Conservation (phyloP, 1,140 invertebrate genomes). For the Drosophila fuyamai region DNA sequence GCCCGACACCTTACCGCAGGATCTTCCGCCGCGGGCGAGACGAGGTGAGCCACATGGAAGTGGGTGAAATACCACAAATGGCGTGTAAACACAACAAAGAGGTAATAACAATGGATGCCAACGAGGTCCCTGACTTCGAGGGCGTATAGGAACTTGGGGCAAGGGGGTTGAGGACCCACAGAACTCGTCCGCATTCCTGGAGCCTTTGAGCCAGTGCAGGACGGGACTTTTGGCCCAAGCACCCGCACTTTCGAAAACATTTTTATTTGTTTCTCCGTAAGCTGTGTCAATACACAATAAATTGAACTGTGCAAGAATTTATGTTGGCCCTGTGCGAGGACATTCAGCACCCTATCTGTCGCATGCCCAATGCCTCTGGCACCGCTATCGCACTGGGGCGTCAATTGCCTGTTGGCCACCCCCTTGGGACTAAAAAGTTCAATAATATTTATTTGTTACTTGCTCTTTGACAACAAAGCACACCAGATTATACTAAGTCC, state of each 20-base stretch:
- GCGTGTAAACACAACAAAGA: conserved; percentile 82
- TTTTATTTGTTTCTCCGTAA: conserved; percentile 77
- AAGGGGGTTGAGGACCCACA: neutral
- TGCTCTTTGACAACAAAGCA: conserved; percentile 76
- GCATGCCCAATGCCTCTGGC: neutral
- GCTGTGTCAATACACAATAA: conserved; percentile 81
- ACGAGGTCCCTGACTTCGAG: conserved; percentile 38
- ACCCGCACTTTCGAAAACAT: conserved; percentile 75
- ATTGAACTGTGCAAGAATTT: conserved; percentile 80
- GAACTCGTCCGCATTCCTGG: conserved; percentile 48
- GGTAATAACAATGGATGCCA: conserved; percentile 76
- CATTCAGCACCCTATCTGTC: conserved; percentile 13
- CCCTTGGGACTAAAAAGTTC: conserved; percentile 78
- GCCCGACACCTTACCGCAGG: conserved; percentile 39
- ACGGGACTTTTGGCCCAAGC: conserved; percentile 15
- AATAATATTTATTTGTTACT: conserved; percentile 83
- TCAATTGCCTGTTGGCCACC: conserved; percentile 64
- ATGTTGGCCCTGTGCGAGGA: conserved; percentile 74
- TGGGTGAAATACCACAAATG: conserved; percentile 77
- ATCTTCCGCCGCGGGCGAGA: conserved; percentile 12
- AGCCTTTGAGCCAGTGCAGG: conserved; percentile 33
- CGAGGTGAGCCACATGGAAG: conserved; percentile 42
- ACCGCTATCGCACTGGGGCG: conserved; percentile 19
- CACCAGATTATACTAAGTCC: conserved; percentile 66
- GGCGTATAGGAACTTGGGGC: neutral